Evolutionary conservation across 2,888 invertebrate species (phyloP), one percentile per base, ranked within the genome.

Genomic region (Tetragnatha montana): DNA sequence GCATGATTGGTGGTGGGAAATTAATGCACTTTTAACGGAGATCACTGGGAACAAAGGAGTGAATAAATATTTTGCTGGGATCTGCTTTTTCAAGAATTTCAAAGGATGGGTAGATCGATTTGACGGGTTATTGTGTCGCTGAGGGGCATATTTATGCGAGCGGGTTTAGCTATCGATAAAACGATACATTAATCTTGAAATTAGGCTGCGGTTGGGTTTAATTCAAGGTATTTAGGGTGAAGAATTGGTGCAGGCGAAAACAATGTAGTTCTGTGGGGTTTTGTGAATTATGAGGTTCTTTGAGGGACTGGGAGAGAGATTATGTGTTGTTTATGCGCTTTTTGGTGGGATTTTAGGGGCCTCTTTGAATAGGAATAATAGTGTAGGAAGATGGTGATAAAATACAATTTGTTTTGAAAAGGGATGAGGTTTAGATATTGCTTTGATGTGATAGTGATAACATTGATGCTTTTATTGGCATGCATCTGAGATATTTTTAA

Each of bases 11-110:
- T 49, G 17, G n/a, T 19, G 22, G 47, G 69, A 89, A 89, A 89
- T 86, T 86, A 89, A 89, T 86, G 86, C 81, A 74, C 85, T 89
- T 86, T 86, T 86, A 86, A 71, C 76, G 74, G 75, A 81, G 75
- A 81, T 85, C 71, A 76, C 49, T 70, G 19, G 69, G 75, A 76
- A 85, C 80, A 85, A 89, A 89, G 81, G 80, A 81, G 70, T 69
- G 19, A 22, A 80, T 81, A 84, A 84, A 84, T 80, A 84, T 71
- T 81, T 74, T 60, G 76, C 14, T 68, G 22, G 21, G 81, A 75
- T 75, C 51, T 82, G 69, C 70, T 82, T 88, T 88, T 82, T 76
- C 78, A 78, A 47, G 70, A 51, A 81, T 78, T 88, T 82, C 76
- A 82, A 78, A 78, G 79, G 81, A 70, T 35, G 73, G 49, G 21